A percentile compares a stretch with the other conserved stretches of the same genome.
Conservation (phyloP, 1,140 invertebrate genomes). For the Spodoptera frugiperda region DNA sequence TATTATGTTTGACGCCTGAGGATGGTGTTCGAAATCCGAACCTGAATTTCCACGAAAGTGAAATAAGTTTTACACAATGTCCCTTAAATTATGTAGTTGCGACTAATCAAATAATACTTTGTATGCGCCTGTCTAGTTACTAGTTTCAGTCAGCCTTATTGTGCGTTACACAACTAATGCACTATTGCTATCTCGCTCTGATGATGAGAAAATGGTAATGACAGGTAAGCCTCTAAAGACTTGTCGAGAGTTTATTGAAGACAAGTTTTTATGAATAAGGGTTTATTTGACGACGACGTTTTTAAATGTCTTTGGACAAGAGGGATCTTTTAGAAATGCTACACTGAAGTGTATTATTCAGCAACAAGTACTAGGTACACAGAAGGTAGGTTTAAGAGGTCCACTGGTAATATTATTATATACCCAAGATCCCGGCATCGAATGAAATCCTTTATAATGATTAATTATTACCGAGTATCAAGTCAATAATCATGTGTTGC, state of each 20-base stretch:
- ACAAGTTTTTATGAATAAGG: constrained; percentile 27
- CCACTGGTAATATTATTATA: background rate
- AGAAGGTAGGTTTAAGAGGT: background rate
- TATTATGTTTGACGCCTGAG: constrained; percentile 9
- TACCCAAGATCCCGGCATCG: background rate
- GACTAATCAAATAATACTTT: background rate
- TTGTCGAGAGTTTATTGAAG: constrained; percentile 22
- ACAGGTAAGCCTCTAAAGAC: constrained; percentile 16
- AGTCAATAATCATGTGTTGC: constrained; percentile 11
- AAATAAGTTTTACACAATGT: constrained; percentile 47
- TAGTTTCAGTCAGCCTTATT: background rate
- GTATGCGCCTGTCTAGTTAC: background rate
- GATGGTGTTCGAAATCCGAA: constrained; percentile 45
- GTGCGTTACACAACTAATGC: constrained; percentile 5
- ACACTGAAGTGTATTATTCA: background rate
- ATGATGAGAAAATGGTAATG: constrained; percentile 21
- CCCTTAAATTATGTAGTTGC: background rate
- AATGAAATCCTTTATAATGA: constrained; percentile 6
- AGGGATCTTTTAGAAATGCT: background rate
- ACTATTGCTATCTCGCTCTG: constrained; percentile 9
- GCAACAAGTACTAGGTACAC: background rate
- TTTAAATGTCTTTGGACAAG: constrained; percentile 13
- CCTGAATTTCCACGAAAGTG: constrained; percentile 53
- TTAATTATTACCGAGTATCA: constrained; percentile 7
- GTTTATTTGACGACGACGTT: constrained; percentile 5